Evolutionary conservation across 2,888 invertebrate genomes (phyloP), one percentile per base, ranked within the genome.

Genomic region (Tetranychus piercei): DNA sequence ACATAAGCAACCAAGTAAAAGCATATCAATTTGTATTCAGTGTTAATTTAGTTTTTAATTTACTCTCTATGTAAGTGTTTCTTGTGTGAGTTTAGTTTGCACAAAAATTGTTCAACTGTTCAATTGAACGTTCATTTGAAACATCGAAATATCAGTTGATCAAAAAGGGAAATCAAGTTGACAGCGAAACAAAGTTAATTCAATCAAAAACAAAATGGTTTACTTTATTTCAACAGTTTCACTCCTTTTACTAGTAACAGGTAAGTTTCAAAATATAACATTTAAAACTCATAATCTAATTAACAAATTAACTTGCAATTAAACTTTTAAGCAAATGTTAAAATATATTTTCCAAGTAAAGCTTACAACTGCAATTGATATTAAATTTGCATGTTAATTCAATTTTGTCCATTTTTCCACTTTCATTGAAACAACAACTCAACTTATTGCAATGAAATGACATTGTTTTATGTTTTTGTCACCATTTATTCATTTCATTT

Each of bases 371-470:
- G n/a, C n/a, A n/a, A n/a, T n/a, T n/a, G n/a, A n/a, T n/a, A 66
- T 20, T 20, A 66, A 66, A 66, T 66, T 66, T 20, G 66, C 20
- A 66, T 66, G 66, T 20, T 66, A 18, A 66, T 66, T 66, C 66
- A 66, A 66, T 66, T 66, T 66, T 66, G 20, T 11, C 15, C 66
- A 66, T 66, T 66, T 11, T 3, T 34, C 34, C 34, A 34, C 34
- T 34, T 34, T 34, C 3, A 34, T 34, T 34, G 34, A 34, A 34
- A 34, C 34, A 34, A 34, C 34, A 34, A 34, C 0, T 34, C 3
- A 34, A 34, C 3, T 34, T 34, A 3, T 34, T 34, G 34, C 1
- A 34, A 34, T 34, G 34, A 34, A 34, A 34, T 34, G 34, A 34
- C 34, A 34, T 4, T 34, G 3, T 34, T 34, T 34, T 34, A 34